Conservation (phyloP, 92 coral and sea anemone genomes). For the Desmophyllum pertusum region DNA sequence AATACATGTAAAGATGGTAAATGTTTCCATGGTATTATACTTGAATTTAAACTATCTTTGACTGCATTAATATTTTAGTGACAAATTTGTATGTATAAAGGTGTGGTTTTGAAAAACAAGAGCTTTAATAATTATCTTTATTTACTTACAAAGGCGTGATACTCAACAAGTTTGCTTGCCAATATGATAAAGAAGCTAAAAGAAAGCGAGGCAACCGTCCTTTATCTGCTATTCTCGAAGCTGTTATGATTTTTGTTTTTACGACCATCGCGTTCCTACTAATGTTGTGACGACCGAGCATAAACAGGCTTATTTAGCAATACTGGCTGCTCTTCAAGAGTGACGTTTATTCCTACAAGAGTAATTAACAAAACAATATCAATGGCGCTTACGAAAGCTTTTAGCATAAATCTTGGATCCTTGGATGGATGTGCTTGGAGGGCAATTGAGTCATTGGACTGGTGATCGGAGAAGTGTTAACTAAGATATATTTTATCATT, state of each 20-base stretch:
- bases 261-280: slow-evolving; percentile 16
- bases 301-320: background rate
- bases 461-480: no score
- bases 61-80: background rate
- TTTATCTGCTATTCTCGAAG: slow-evolving; percentile 45
- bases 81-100: background rate
- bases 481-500: background rate
- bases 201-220: slow-evolving; percentile 48
- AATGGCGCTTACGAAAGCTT: no score
- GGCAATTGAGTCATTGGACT: background rate
- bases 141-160: background rate
- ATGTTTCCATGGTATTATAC: background rate
- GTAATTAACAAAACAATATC: background rate
- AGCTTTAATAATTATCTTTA: background rate
- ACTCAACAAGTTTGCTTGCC: background rate
- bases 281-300: background rate
- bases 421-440: background rate
- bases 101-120: background rate
- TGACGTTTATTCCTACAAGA: background rate
- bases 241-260: slow-evolving; percentile 34
- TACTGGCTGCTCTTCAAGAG: background rate
- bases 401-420: no score
- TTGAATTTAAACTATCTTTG: background rate
- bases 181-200: slow-evolving; percentile 30
- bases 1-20: no score